Evolutionary conservation across 2,113 vertebrate genomes (phyloP).

Genomic region (Aphelocoma coerulescens): DNA sequence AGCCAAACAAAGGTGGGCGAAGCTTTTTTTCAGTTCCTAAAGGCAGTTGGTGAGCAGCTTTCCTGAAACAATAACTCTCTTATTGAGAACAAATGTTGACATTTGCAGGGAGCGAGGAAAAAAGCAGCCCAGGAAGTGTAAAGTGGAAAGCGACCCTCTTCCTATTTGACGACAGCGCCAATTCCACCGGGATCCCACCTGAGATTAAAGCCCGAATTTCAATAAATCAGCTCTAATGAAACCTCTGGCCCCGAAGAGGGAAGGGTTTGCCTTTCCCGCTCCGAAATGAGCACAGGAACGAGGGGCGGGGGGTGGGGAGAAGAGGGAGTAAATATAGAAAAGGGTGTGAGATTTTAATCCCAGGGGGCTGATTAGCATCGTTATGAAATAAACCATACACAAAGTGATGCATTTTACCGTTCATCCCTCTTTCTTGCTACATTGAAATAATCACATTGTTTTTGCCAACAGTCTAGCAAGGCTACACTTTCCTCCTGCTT

Average conservation of each 20-base stretch:
- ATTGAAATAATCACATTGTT: not conserved
- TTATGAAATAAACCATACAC: conserved; percentile 64
- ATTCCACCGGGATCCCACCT: conserved; percentile 79
- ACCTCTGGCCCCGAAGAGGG: conserved; percentile 54
- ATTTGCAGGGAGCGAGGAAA: conserved; percentile 75
- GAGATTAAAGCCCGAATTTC: conserved; percentile 82
- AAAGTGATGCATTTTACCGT: conserved; percentile 18
- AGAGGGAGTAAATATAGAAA: conserved; percentile 57
- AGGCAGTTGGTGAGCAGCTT: conserved; percentile 77
- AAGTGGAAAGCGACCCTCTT: conserved; percentile 72
- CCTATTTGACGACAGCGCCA: conserved; percentile 73
- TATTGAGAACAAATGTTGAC: conserved; percentile 91
- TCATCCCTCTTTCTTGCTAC: not conserved
- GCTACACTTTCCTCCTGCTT: not conserved
- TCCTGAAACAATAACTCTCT: conserved; percentile 87
- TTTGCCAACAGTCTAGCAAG: not conserved
- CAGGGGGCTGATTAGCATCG: conserved; percentile 64
- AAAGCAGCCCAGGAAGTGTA: conserved; percentile 60
- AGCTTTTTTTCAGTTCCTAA: conserved; percentile 76
- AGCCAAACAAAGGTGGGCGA: conserved; percentile 67
- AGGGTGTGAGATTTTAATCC: conserved; percentile 27
- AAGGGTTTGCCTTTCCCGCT: conserved; percentile 26
- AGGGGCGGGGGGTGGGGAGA: not conserved
- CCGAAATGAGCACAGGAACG: conserved; percentile 46
- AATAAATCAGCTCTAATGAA: conserved; percentile 79